A percentile compares a stretch with the other conserved stretches of the same genome.
Conservation (phyloP, 1,140 invertebrate genomes). For the Phenacoccus solenopsis region DNA sequence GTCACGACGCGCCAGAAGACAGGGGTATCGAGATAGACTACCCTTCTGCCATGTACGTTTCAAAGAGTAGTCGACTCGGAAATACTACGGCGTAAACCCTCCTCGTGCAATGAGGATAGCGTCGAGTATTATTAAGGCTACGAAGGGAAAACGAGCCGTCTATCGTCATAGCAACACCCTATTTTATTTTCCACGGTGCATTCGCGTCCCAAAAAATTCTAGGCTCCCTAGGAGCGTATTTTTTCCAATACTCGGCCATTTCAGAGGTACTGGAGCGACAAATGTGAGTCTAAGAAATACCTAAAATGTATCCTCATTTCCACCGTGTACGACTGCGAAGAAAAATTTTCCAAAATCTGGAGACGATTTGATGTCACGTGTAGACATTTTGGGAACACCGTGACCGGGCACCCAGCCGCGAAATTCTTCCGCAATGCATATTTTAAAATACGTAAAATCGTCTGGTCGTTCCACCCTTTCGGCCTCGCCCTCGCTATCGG, state of each 20-base stretch:
- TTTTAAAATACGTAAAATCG: too few relatives aligned
- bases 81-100: not conserved
- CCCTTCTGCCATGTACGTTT: not conserved
- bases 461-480: too few relatives aligned
- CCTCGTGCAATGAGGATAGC: not conserved
- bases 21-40: slow-evolving; percentile 14
- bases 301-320: too few relatives aligned
- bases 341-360: too few relatives aligned
- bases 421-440: too few relatives aligned
- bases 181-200: slow-evolving; percentile 13
- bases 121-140: slow-evolving; percentile 9
- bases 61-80: slow-evolving; percentile 10
- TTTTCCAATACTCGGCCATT: too few relatives aligned
- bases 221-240: not conserved
- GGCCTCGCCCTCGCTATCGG: not conserved
- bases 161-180: slow-evolving; percentile 17
- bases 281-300: too few relatives aligned
- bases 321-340: too few relatives aligned
- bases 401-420: too few relatives aligned
- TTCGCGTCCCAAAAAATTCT: slow-evolving; percentile 5
- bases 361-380: too few relatives aligned
- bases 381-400: too few relatives aligned
- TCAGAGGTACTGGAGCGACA: too few relatives aligned
- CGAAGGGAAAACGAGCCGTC: slow-evolving; percentile 13
- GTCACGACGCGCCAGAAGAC: slow-evolving; percentile 1